Percentiles rank a stretch among this genome's conserved stretches.
Evolutionary conservation across 2,888 invertebrate genomes (phyloP).

Genomic region (Folsomia candida): DNA sequence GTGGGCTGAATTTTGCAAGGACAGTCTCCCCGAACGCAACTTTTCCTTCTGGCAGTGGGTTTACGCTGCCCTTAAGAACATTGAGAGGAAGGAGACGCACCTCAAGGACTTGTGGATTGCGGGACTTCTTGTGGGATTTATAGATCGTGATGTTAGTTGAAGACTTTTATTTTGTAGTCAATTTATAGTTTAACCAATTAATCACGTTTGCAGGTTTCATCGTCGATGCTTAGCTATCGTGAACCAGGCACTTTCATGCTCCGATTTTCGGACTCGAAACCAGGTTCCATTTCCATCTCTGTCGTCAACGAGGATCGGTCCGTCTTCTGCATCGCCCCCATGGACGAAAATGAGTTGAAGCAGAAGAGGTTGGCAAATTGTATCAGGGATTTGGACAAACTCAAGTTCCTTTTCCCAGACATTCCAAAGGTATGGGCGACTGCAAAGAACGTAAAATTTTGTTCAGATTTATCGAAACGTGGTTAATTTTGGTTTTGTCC

Average conservation of each 20-base stretch:
- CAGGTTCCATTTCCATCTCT: background rate
- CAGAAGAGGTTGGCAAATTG: slow-evolving; percentile 3
- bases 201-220: background rate
- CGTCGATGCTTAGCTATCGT: background rate
- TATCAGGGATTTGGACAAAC: background rate
- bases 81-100: slow-evolving; percentile 36
- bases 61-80: slow-evolving; percentile 32
- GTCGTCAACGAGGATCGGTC: background rate
- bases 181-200: too few relatives aligned
- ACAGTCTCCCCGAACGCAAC: slow-evolving; percentile 19
- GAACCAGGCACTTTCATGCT: slow-evolving; percentile 1
- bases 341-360: slow-evolving; percentile 1
- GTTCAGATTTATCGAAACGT: too few relatives aligned
- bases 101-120: slow-evolving; percentile 34
- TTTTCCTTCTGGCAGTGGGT: slow-evolving; percentile 44
- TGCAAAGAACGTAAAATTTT: too few relatives aligned
- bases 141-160: slow-evolving; percentile 21
- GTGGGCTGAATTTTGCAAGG: slow-evolving; percentile 35
- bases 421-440: background rate
- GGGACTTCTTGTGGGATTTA: slow-evolving; percentile 32
- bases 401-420: background rate
- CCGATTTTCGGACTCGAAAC: background rate
- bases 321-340: background rate
- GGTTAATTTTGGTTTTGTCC: too few relatives aligned
- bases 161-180: background rate